Evolutionary conservation across 2,113 vertebrate species (phyloP).

Genomic region (Hemiscyllium ocellatum): DNA sequence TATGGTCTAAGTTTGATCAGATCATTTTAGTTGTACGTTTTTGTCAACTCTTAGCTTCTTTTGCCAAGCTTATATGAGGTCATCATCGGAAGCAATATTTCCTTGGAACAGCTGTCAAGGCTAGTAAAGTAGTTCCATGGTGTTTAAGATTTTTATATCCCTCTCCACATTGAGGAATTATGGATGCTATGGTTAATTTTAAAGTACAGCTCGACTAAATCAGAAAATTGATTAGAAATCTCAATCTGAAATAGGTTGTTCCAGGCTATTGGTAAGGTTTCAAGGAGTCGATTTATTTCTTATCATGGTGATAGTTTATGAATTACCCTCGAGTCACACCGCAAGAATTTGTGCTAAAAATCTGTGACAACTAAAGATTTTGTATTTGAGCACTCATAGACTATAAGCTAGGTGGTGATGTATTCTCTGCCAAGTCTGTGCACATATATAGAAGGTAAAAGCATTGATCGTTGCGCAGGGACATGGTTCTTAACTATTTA

Average conservation of each 20-base stretch:
- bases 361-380: background rate
- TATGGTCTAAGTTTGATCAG: too few relatives aligned
- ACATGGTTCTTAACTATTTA: background rate
- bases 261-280: background rate
- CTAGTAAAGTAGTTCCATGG: background rate
- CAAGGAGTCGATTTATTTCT: background rate
- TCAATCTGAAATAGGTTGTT: background rate
- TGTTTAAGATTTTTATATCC: background rate
- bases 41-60: background rate
- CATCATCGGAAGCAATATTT: background rate
- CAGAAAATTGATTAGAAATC: background rate
- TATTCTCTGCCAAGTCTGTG: background rate
- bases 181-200: background rate
- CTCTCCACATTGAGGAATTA: background rate
- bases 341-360: background rate
- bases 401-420: background rate
- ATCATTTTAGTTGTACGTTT: too few relatives aligned
- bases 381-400: background rate
- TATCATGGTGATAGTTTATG: background rate
- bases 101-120: background rate
- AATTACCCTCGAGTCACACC: background rate
- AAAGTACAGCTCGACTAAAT: too few relatives aligned
- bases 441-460: background rate
- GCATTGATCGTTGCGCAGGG: background rate
- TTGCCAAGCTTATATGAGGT: background rate